Percentiles rank a stretch among this genome's conserved stretches.
phyloP scores from a whole-genome alignment of 2,797 vertebrate species.

The Nyctibius grandis region DNA sequence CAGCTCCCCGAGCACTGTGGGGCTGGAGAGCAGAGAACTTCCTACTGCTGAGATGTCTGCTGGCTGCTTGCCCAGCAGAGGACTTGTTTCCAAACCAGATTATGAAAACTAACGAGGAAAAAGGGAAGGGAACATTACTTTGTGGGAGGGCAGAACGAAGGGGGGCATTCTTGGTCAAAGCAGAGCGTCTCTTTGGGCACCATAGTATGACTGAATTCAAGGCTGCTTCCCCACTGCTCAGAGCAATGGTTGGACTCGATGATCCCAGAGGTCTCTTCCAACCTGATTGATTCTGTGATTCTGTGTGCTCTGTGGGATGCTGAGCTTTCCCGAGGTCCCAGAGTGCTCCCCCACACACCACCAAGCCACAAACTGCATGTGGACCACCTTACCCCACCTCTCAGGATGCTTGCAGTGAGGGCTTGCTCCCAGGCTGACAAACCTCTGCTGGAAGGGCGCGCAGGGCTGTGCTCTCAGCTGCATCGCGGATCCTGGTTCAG shows the following conservation, averaged over 20 bases:
- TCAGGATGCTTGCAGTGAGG: rapidly evolving
- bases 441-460: background rate
- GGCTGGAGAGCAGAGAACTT: background rate
- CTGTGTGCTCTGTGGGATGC: background rate
- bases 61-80: background rate
- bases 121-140: background rate
- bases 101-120: rapidly evolving
- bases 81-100: background rate
- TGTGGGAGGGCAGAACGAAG: rapidly evolving
- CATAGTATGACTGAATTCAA: rapidly evolving
- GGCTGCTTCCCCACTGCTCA: background rate
- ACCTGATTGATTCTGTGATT: no score
- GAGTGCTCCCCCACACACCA: background rate
- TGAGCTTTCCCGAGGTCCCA: background rate
- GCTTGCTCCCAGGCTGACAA: background rate
- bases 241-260: no score
- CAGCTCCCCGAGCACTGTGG: rapidly evolving
- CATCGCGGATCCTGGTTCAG: background rate
- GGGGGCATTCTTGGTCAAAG: background rate
- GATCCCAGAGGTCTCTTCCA: no score
- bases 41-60: background rate
- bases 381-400: background rate
- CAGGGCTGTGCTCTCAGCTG: background rate
- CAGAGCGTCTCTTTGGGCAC: rapidly evolving
- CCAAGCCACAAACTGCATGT: rapidly evolving